Evolutionary conservation across 2,113 vertebrate species (phyloP).

Genomic region (Dicentrarchus labrax): DNA sequence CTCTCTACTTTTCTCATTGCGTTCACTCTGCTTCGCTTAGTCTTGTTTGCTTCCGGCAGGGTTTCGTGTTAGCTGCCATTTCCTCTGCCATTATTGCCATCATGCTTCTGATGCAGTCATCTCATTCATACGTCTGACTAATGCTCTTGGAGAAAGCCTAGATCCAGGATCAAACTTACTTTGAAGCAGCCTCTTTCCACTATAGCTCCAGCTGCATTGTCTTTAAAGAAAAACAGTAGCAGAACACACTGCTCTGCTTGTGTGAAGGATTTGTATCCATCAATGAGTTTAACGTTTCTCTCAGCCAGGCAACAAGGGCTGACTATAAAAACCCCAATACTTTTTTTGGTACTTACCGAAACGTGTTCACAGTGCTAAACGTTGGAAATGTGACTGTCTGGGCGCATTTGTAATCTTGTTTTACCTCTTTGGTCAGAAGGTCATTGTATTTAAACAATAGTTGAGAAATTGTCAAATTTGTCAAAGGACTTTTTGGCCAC

Average conservation of each 20-base stretch:
- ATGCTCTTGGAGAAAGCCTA: conserved; percentile 27
- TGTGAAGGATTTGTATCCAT: conserved; percentile 14
- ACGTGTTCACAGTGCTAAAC: neutral
- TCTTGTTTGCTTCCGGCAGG: conserved; percentile 37
- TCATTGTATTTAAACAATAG: neutral
- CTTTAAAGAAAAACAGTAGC: neutral
- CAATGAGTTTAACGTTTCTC: neutral
- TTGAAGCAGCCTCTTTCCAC: conserved; percentile 3
- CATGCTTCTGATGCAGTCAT: conserved; percentile 24
- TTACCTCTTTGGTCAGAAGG: neutral
- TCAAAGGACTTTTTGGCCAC: neutral
- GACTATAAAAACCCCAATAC: neutral
- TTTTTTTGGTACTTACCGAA: neutral
- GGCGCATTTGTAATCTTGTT: no score
- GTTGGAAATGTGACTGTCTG: neutral
- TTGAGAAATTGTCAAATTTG: neutral
- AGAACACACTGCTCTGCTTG: neutral
- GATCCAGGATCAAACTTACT: conserved; percentile 16
- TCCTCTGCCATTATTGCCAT: conserved; percentile 34
- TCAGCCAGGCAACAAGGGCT: neutral
- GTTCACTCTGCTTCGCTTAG: conserved; percentile 14
- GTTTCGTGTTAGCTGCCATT: conserved; percentile 40
- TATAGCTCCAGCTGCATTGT: neutral
- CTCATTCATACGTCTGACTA: conserved; percentile 42
- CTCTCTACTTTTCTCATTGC: neutral